These are phyloP conservation scores for Lasioglossum villosulum DNA, from an alignment of 2,888 invertebrate species.

Conservation along the genomic window DNA sequence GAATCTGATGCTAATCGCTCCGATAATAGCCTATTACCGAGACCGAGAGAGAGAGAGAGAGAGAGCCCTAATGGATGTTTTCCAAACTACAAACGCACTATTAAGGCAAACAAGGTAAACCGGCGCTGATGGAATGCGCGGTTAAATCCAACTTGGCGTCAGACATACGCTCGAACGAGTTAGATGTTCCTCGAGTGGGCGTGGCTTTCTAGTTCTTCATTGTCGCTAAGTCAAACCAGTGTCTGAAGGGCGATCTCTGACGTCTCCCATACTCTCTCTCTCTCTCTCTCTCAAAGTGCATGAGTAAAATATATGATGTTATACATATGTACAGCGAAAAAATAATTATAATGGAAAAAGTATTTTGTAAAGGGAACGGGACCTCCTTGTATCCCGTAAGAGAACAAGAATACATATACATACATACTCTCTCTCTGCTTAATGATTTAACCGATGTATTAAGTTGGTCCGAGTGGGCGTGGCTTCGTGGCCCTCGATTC, in stretches of 20 bases:
- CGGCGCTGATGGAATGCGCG: background rate
- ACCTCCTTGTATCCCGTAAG: too few relatives aligned
- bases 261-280: background rate
- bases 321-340: too few relatives aligned
- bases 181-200: background rate
- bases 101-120: background rate
- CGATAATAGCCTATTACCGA: background rate
- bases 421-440: background rate
- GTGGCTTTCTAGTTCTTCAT: background rate
- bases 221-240: background rate
- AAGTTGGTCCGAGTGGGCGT: background rate
- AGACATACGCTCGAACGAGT: background rate
- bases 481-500: background rate
- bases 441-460: background rate
- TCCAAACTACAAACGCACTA: background rate
- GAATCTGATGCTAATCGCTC: background rate
- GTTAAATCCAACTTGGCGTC: background rate
- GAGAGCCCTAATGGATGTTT: background rate
- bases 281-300: too few relatives aligned
- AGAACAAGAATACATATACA: too few relatives aligned
- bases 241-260: background rate
- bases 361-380: too few relatives aligned
- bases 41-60: background rate
- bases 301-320: too few relatives aligned
- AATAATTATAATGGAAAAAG: too few relatives aligned